phyloP scores from a whole-genome alignment of 1,140 invertebrate species.

The Tenebrio molitor region DNA sequence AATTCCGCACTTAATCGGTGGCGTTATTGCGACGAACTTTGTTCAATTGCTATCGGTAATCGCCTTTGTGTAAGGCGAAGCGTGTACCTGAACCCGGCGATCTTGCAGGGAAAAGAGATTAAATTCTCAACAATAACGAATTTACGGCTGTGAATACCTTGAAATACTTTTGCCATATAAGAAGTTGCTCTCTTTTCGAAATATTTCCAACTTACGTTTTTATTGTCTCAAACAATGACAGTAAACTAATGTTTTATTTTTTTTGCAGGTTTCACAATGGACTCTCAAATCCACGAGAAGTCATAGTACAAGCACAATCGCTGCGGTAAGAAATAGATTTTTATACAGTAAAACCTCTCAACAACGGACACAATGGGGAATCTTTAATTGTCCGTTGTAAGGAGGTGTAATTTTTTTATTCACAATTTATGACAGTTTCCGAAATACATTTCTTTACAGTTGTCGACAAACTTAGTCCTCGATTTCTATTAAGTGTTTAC shows the following conservation, averaged over 20 bases:
- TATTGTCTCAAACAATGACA: neutral
- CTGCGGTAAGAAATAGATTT: constrained; percentile 9
- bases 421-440: too few relatives aligned
- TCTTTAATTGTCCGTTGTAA: too few relatives aligned
- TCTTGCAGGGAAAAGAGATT: neutral
- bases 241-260: constrained; percentile 23
- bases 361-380: too few relatives aligned
- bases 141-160: neutral
- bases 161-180: neutral
- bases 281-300: neutral
- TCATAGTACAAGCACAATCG: neutral
- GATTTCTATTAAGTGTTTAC: too few relatives aligned
- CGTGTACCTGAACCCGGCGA: neutral
- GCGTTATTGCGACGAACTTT: constrained; percentile 29
- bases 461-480: too few relatives aligned
- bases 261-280: constrained; percentile 35
- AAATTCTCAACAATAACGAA: constrained; percentile 1
- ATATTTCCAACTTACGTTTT: too few relatives aligned
- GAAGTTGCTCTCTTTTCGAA: neutral
- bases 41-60: constrained; percentile 29
- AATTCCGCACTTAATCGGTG: constrained; percentile 15
- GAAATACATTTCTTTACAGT: too few relatives aligned
- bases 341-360: too few relatives aligned
- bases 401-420: too few relatives aligned
- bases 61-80: constrained; percentile 14